phyloP scores from a whole-genome alignment of 2,888 invertebrate genomes.

The Megamerina dolium region DNA sequence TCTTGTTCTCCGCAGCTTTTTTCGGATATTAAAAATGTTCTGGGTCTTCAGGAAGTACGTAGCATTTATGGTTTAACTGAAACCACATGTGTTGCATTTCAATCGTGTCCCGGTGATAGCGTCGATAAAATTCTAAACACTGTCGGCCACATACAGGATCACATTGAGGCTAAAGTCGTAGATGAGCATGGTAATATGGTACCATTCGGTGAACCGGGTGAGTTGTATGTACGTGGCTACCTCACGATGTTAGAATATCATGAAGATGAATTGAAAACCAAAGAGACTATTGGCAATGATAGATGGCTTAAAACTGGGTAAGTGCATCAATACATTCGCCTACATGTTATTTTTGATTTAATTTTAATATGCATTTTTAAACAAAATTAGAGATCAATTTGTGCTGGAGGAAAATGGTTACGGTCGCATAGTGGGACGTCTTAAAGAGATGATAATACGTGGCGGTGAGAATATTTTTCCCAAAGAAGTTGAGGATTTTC shows the following conservation, averaged over 20 bases:
- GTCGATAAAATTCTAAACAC: slow-evolving; percentile 49
- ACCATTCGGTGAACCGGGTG: slow-evolving; percentile 63
- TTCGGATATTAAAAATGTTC: slow-evolving; percentile 49
- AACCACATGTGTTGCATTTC: slow-evolving; percentile 53
- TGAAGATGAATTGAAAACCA: slow-evolving; percentile 65
- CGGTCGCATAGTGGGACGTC: slow-evolving; percentile 61
- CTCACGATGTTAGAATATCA: slow-evolving; percentile 68
- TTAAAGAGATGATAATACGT: slow-evolving; percentile 71
- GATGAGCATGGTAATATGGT: slow-evolving; percentile 58
- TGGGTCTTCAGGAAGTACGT: slow-evolving; percentile 52
- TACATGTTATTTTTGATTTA: neutral
- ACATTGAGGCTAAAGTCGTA: slow-evolving; percentile 57
- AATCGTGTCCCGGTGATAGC: slow-evolving; percentile 51
- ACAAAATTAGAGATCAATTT: slow-evolving; percentile 52
- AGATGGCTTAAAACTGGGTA: slow-evolving; percentile 74
- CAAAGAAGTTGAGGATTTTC: slow-evolving; percentile 68
- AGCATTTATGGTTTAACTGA: slow-evolving; percentile 59
- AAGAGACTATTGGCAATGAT: slow-evolving; percentile 57
- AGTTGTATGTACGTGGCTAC: slow-evolving; percentile 68
- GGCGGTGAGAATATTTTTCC: slow-evolving; percentile 82
- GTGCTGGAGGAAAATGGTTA: slow-evolving; percentile 62
- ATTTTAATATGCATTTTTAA: too few relatives aligned
- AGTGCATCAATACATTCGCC: slow-evolving; percentile 6
- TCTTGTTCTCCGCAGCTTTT: slow-evolving; percentile 61
- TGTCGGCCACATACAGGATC: slow-evolving; percentile 55